Base-by-base conservation (phyloP, 2,888 invertebrate genomes). In the Pterobdella sp. region DNA sequence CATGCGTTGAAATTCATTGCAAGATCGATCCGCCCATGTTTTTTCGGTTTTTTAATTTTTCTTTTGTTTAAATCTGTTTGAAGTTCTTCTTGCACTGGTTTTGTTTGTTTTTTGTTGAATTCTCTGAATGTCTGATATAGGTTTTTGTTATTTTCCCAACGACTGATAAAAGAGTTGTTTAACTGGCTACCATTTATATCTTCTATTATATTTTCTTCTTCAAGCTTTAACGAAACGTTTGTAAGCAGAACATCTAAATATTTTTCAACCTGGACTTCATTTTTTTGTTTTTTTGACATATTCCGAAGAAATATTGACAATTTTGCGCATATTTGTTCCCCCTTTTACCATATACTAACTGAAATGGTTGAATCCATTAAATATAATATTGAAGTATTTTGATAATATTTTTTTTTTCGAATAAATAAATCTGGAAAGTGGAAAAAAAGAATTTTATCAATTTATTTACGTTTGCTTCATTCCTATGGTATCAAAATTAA, bases 1-100 rank as follows among this genome's bases (percentile, higher is more conserved):
- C 73, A 73, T 7, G 73, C 67, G 10, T 52, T 68, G 2, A 26
- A 29, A 66, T 67, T 60, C 26, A 73, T 35, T 29, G 60, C 35
- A 14, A 68, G 35, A 42, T 73, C 73, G 26, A 68, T 32, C 37
- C 26, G 34, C 18, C 60, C 63, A 18, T 14, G 7, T 7, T 60
- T 60, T 36, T 42, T n/a, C 35, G 35, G 7, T 22, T 4, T 14
- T 42, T 29, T 68, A 31, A 22, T 56, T 14, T 60, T 56, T 26
- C 34, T 34, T 29, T 68, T 73, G 29, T 52, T 42, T 29, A 35
- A 42, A 26, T n/a, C 35, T 18, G 29, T 36, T 34, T 10, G 34
- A 22, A 35, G 1, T 29, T 36, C 68, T 35, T 73, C 73, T n/a
- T 29, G 18, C 22, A 1, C 0, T 4, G 49, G 3, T 63, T 71